Base-by-base conservation (phyloP, 1,140 invertebrate genomes). In the Heliothis virescens region DNA sequence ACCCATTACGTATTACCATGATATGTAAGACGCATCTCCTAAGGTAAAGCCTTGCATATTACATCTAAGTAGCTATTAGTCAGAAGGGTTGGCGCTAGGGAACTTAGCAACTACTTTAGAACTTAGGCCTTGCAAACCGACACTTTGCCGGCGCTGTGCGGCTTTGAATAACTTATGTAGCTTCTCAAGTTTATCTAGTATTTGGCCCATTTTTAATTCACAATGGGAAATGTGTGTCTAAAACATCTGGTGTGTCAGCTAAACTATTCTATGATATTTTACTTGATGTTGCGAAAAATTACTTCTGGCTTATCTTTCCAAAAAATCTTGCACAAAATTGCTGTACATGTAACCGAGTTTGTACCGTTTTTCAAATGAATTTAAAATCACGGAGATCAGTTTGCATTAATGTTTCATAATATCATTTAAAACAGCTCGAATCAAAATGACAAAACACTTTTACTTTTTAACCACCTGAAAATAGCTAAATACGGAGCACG, bases 151-250 rank as follows among this genome's bases (percentile, higher is more conserved):
- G 65, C 59, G 10, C 65, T 53, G 48, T 69, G 65, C 26, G 48
- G 65, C 65, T 69, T 69, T 69, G 65, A 69, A 69, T 69, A 69
- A 69, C 65, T 69, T 50, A 69, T 69, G 65, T 69, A 29, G 65
- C 65, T 69, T 21, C 65, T 26, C 16, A 53, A 69, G 11, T 71
- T 71, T 71, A 52, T 71, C 47, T 29, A 21, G 48, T 52, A 71
- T 52, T 52, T 53, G 67, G n/a, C 41, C 47, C 52, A 71, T 71
- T 71, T 71, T 71, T 53, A 52, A 71, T 71, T 71, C 63, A 67
- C 10, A 41, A 67, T 65, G 11, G 63, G 16, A 65, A 65, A 67
- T 48, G 41, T 47, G 3, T 67, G 16, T 1, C 41, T 67, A 48
- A 67, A 21, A 21, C 41, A 34, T n/a, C 41, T 47, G 11, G n/a